Conservation (phyloP, 2,888 invertebrate species). For the Criorhina ranunculi region DNA sequence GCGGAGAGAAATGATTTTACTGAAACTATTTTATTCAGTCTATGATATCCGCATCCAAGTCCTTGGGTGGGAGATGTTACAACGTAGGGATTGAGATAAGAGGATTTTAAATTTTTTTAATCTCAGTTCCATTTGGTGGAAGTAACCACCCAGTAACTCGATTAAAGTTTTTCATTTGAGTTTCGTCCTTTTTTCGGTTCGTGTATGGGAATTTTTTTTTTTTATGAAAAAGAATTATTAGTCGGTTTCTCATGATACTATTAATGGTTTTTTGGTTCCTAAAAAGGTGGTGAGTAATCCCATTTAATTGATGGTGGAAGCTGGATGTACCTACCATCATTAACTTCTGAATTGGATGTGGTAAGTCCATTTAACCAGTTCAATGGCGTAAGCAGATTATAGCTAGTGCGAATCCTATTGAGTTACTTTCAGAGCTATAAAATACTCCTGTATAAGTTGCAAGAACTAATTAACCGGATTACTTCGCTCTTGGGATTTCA, state of each 20-base stretch:
- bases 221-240: background rate
- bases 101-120: constrained; percentile 40
- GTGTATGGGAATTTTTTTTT: background rate
- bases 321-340: background rate
- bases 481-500: no score
- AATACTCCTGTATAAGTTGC: no score
- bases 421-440: background rate
- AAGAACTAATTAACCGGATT: no score
- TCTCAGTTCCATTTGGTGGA: constrained; percentile 14
- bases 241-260: background rate
- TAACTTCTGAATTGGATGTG: background rate
- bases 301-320: background rate
- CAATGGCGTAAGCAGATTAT: constrained; percentile 1
- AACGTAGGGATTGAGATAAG: constrained; percentile 41
- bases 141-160: constrained; percentile 20
- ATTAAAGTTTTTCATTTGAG: background rate
- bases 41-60: constrained; percentile 27
- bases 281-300: background rate
- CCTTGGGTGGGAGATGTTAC: background rate
- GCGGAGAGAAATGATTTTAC: constrained; percentile 31
- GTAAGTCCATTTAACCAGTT: background rate
- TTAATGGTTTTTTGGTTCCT: background rate
- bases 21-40: constrained; percentile 45
- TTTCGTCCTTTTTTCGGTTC: background rate
- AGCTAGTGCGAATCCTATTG: background rate